Evolutionary conservation across 2,888 invertebrate species (phyloP), one percentile per base, ranked within the genome.

Genomic region (Aphodius sticticus): DNA sequence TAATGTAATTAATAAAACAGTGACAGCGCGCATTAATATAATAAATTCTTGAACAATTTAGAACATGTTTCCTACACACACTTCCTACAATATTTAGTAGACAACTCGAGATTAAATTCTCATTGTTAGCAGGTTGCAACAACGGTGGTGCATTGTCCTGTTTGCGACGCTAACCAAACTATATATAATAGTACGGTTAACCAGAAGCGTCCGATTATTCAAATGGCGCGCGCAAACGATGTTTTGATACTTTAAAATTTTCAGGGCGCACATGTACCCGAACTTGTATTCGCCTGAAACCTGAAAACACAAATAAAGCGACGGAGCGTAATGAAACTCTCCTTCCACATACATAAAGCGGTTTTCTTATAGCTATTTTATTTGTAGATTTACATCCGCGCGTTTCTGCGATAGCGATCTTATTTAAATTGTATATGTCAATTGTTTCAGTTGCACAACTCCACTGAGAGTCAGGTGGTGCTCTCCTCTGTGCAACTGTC

Each of bases 391-490:
- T 53, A 53, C 53, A 74, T 71, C 15, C 35, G 26, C 71, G 71
- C 26, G 36, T 35, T 74, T 35, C 35, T 35, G 36, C 26, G 9
- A 35, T 26, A 74, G 37, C 14, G 7, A 37, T 14, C 74, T 9
- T 37, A 74, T 74, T 74, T 74, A 74, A 36, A 74, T 74, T 35
- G 36, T 36, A 74, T 37, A 35, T 74, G 37, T 74, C 74, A n/a
- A 35, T 78, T 71, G 75, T 88, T 88, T 77, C 91, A 94, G 94
- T 89, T 93, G 85, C 92, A 92, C 87, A 93, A 94, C 88, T 94
- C 94, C 69, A 93, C 92, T 82, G 93, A 93, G 86, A 92, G 91
- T 84, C 91, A 92, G 84, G 94, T 95, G 81, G 92, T 92, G 83
- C 88, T 94, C 84, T 91, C 91, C 85, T 91, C 92, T 83, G 93